Evolutionary conservation across 2,888 invertebrate species (phyloP).

Genomic region (Morpho helenor): DNA sequence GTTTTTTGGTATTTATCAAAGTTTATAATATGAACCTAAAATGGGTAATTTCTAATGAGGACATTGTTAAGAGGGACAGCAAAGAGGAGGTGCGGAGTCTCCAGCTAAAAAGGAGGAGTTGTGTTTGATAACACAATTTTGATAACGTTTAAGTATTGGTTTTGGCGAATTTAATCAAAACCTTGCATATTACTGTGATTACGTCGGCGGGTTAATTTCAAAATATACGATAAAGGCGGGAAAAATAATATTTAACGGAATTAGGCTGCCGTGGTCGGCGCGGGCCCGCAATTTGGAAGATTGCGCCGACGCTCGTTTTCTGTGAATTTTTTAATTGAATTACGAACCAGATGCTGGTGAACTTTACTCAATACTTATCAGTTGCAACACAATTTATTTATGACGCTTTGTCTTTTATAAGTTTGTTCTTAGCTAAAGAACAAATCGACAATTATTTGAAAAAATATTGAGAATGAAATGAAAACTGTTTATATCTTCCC

Average conservation of each 20-base stretch:
- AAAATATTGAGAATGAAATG: no score
- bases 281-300: constrained; percentile 64
- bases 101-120: constrained; percentile 19
- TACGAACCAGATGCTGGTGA: constrained; percentile 60
- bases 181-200: constrained; percentile 65
- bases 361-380: constrained; percentile 16
- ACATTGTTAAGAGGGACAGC: constrained; percentile 26
- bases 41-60: constrained; percentile 2
- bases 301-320: constrained; percentile 66
- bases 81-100: constrained; percentile 40
- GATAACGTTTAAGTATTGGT: constrained; percentile 75
- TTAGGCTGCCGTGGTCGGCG: constrained; percentile 64
- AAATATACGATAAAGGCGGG: constrained; percentile 71
- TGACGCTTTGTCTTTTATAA: constrained; percentile 13
- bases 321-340: constrained; percentile 79
- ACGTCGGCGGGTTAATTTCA: constrained; percentile 64
- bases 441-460: no score
- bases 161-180: constrained; percentile 74
- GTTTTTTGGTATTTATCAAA: no score
- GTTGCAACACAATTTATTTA: constrained; percentile 17
- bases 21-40: background rate
- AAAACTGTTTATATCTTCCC: no score
- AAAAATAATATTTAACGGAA: constrained; percentile 73
- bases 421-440: background rate
- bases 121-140: constrained; percentile 44